A percentile compares a stretch with the other conserved stretches of the same genome.
These are phyloP conservation scores for Ladona fulva DNA, from an alignment of 1,140 invertebrate genomes.

Conservation along the genomic window DNA sequence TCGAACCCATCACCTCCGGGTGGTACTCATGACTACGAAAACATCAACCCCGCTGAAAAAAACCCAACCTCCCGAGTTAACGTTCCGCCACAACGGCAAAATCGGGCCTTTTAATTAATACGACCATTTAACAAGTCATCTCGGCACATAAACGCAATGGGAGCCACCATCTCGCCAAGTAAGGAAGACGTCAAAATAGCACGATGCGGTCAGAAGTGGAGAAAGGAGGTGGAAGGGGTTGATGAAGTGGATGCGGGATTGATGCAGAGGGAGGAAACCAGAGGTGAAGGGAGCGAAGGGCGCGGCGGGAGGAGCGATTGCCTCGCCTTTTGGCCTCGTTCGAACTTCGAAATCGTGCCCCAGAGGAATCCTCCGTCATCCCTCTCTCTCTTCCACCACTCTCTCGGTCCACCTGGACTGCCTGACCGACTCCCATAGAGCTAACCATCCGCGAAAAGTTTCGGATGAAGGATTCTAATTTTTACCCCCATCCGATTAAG, in stretches of 20 bases:
- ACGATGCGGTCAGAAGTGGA: background rate
- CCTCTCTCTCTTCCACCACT: background rate
- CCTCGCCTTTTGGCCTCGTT: conserved; percentile 1
- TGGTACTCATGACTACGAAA: too few relatives aligned
- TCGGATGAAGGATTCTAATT: background rate
- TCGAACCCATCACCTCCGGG: too few relatives aligned
- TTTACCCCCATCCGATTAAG: too few relatives aligned
- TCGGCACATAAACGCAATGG: background rate
- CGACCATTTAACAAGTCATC: background rate
- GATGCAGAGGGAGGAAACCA: background rate
- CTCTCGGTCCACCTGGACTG: background rate
- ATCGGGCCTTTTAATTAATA: too few relatives aligned
- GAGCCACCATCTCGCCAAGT: background rate
- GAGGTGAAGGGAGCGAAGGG: background rate
- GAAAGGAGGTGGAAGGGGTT: background rate
- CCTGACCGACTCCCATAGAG: background rate
- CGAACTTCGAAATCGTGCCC: background rate
- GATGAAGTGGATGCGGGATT: background rate
- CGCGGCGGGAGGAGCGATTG: background rate
- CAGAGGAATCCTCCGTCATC: background rate
- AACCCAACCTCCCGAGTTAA: too few relatives aligned
- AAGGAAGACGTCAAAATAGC: conserved; percentile 4
- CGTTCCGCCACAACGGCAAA: too few relatives aligned
- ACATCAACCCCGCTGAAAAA: too few relatives aligned
- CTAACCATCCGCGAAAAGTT: background rate